phyloP scores from a whole-genome alignment of 2,888 invertebrate genomes.

The Sialis lutaria region DNA sequence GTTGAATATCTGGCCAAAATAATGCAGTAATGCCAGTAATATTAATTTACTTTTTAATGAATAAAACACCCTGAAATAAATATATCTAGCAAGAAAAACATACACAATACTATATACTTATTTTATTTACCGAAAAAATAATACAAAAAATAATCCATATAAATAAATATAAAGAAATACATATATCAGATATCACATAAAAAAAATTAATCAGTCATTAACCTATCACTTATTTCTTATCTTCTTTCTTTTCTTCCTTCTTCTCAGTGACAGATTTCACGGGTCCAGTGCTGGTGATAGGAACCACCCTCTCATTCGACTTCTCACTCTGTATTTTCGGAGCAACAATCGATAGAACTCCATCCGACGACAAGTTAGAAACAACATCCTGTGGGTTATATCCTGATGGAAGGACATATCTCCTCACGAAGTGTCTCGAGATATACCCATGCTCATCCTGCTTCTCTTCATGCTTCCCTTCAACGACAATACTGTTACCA shows the following conservation, averaged over 20 bases:
- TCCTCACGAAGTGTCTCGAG: constrained; percentile 28
- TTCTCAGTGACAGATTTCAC: background rate
- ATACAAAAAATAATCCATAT: no score
- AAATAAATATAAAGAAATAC: no score
- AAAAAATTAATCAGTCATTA: no score
- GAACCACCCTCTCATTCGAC: background rate
- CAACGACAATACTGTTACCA: constrained; percentile 26
- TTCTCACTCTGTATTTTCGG: constrained; percentile 20
- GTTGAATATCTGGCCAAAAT: no score
- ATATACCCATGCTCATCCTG: constrained; percentile 31
- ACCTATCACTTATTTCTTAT: no score
- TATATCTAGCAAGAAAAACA: no score
- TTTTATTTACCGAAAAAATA: no score
- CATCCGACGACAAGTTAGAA: constrained; percentile 28
- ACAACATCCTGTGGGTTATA: constrained; percentile 25
- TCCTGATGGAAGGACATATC: constrained; percentile 27
- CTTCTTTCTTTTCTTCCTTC: background rate
- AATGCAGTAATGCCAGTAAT: no score
- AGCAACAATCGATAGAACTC: constrained; percentile 27
- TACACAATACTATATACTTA: no score
- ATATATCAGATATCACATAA: no score
- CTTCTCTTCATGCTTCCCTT: constrained; percentile 31
- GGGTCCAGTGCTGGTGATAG: constrained; percentile 3
- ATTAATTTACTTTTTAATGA: no score
- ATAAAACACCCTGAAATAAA: no score